Base-by-base conservation (phyloP, 1,140 invertebrate species). In the Drosophila pallidifrons region DNA sequence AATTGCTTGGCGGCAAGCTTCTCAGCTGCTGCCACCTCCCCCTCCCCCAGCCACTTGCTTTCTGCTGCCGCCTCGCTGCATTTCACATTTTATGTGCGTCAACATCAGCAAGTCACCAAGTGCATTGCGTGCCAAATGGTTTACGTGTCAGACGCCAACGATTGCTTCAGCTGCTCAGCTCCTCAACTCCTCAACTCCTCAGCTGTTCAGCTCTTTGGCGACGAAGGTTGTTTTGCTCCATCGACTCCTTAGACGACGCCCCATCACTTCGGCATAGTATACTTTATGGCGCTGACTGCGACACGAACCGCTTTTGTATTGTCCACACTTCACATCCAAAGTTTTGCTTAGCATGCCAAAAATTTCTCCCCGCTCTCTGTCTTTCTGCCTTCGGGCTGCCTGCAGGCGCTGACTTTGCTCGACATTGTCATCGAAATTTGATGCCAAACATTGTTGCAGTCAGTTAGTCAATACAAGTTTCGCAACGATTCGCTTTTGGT, bases 81-180 rank as follows among this genome's bases (percentile, higher is more conserved):
- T 68, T 88, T 77, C 77, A 67, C 83, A 88, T 87, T 87, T 87
- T 87, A 87, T 87, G 83, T 89, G 83, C 80, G 77, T 88, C 83
- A 89, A 88, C 73, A 80, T 77, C 82, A 82, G 75, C 82, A 86
- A 87, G 82, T 82, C 79, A 81, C 76, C 82, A 75, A 77, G 81
- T 80, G 83, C 83, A 88, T 83, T 88, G 83, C 85, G 85, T 88
- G 83, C 74, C 83, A 88, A 88, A 88, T 88, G 82, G 80, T 88
- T 88, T 88, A 88, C 83, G 83, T 88, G 83, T 81, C 79, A 76
- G 76, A 63, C 82, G 68, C 74, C 59, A 69, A 51, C 49, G 45
- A 30, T 20, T 6, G 47, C 60, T 5, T 20, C 47, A 25, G 20
- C 20, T 25, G 20, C 20, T 25, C 20, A 25, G 20, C 20, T 25